Conservation (phyloP, 2,888 invertebrate species). For the Furcula furcula region DNA sequence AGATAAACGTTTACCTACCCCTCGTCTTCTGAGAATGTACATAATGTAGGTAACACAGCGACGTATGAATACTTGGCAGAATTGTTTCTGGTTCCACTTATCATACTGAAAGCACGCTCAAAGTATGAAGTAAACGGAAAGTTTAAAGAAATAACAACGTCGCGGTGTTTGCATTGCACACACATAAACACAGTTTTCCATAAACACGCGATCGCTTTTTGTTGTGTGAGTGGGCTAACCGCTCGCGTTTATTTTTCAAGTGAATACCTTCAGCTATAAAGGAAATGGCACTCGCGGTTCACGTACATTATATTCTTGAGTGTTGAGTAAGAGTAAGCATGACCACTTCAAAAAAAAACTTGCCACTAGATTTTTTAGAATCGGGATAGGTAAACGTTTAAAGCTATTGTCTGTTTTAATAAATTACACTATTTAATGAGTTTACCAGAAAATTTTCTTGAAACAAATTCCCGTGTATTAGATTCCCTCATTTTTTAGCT, state of each 20-base stretch:
- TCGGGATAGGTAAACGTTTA: too few species aligned
- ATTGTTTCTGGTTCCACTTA: slow-evolving; percentile 6
- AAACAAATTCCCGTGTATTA: too few species aligned
- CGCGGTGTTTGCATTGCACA: slow-evolving; percentile 12
- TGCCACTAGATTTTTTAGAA: too few species aligned
- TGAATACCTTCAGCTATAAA: slow-evolving; percentile 14
- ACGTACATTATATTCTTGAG: slow-evolving; percentile 9
- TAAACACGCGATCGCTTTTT: slow-evolving; percentile 32
- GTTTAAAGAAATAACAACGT: slow-evolving; percentile 20
- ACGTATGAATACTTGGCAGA: not conserved
- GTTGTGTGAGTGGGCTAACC: slow-evolving; percentile 8
- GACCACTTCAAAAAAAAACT: too few species aligned
- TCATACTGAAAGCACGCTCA: slow-evolving; percentile 5
- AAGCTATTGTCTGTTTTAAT: too few species aligned
- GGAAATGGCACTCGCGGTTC: slow-evolving; percentile 13
- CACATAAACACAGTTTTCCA: slow-evolving; percentile 24
- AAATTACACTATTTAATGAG: too few species aligned
- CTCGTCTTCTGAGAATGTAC: not conserved
- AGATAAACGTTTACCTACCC: not conserved
- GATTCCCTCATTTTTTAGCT: too few species aligned
- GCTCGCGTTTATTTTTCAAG: slow-evolving; percentile 21
- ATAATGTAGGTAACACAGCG: not conserved
- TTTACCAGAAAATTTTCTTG: too few species aligned
- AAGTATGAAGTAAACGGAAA: slow-evolving; percentile 18
- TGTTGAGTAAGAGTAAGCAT: too few species aligned